Percentiles rank a stretch among this genome's conserved stretches.
phyloP scores from a whole-genome alignment of 2,888 invertebrate genomes.

The Poecilobothrus nobilitatus region DNA sequence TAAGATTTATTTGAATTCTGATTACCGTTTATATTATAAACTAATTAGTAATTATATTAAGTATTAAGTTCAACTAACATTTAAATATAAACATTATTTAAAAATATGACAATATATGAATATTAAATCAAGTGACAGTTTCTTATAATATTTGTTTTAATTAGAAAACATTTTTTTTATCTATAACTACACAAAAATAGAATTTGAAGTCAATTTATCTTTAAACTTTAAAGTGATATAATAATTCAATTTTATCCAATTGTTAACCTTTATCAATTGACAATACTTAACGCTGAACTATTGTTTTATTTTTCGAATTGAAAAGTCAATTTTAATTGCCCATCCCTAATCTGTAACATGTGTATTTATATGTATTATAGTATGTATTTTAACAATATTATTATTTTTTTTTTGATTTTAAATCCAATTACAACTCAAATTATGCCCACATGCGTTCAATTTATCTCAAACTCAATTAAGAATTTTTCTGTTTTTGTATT shows the following conservation, averaged over 20 bases:
- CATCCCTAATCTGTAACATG: not conserved
- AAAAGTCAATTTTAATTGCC: not conserved
- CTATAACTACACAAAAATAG: too few species aligned
- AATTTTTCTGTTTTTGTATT: not conserved
- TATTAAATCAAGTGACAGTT: too few species aligned
- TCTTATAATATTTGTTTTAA: too few species aligned
- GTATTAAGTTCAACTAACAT: too few species aligned
- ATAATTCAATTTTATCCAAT: not conserved
- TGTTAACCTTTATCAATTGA: not conserved
- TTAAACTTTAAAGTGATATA: too few species aligned
- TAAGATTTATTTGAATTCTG: too few species aligned
- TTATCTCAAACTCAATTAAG: constrained; percentile 3
- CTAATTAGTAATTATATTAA: too few species aligned
- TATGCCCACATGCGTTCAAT: constrained; percentile 6
- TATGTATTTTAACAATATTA: not conserved
- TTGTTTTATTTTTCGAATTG: not conserved
- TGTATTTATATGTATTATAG: not conserved
- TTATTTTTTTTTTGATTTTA: not conserved
- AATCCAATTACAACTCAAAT: not conserved
- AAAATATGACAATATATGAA: too few species aligned
- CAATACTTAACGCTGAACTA: not conserved
- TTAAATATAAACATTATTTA: too few species aligned
- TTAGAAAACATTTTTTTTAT: too few species aligned
- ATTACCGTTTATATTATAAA: too few species aligned
- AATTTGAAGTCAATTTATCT: too few species aligned